Conservation (phyloP, 2,797 vertebrate genomes). For the Microctenopoma lineatum region DNA sequence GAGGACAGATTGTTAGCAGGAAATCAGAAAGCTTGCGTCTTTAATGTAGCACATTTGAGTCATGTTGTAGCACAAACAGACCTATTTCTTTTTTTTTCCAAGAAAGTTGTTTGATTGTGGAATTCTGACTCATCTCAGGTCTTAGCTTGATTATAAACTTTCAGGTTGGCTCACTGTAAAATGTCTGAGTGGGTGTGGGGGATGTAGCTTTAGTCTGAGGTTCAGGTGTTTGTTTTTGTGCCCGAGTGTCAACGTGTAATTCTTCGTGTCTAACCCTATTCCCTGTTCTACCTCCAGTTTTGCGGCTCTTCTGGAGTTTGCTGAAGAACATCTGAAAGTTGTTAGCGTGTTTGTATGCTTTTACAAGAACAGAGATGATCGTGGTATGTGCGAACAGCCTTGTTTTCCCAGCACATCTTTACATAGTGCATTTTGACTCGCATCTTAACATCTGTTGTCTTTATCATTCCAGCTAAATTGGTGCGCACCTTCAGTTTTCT, state of each 20-base stretch:
- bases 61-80: no score
- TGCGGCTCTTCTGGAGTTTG: conserved; percentile 85
- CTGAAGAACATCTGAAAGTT: conserved; percentile 89
- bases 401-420: neutral
- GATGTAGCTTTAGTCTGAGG: neutral
- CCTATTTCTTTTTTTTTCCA: neutral
- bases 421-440: neutral
- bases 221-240: neutral
- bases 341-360: conserved; percentile 87
- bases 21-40: neutral
- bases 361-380: conserved; percentile 88
- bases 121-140: neutral
- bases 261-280: conserved; percentile 11
- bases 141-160: neutral
- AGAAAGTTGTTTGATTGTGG: neutral
- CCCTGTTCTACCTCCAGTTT: conserved; percentile 74
- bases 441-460: neutral
- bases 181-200: no score
- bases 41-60: neutral
- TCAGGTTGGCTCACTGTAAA: neutral
- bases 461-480: conserved; percentile 78
- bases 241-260: neutral
- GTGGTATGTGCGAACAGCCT: conserved; percentile 72
- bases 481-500: conserved; percentile 89
- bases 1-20: conserved; percentile 21